Evolutionary conservation across 2,888 invertebrate genomes (phyloP), one percentile per base, ranked within the genome.

Genomic region (Leptura quadrifasciata): DNA sequence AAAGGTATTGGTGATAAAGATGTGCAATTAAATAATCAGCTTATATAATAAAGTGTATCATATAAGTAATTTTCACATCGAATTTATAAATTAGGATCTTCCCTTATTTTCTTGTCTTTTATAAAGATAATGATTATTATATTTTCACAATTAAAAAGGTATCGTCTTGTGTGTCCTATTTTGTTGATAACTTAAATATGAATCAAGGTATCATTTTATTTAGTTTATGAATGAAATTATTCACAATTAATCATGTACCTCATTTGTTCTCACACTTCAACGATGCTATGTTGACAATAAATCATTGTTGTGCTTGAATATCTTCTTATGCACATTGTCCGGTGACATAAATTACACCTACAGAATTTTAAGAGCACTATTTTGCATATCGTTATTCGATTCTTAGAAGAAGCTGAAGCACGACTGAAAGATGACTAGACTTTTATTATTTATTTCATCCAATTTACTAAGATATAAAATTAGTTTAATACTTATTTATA

Each of bases 271-370:
- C 74, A 52, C 67, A 27, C 63, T 67, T 74, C 74, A 69, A n/a
- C 54, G 68, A 54, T 70, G 60, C 31, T 20, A 31, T 61, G 69
- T 27, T 55, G 68, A 52, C 12, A 60, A 70, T 74, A 70, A 74
- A 74, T 74, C 74, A 63, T 61, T 61, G 54, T 52, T 61, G 61
- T 39, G 70, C 69, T 67, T 63, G 54, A 55, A 55, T 55, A 65
- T 57, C 54, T 64, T 74, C 68, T 76, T 70, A 65, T 64, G 70
- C 65, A 67, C 55, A 74, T 58, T 65, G 69, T 74, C 39, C 63
- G 24, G 64, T 65, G 74, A 63, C 65, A 74, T 74, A 70, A 74
- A 76, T 76, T 76, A 76, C 76, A 35, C 73, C 76, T 60, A 76
- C 76, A 52, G 15, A 47, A 47, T 47, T 67, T 60, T 74, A 58